Conservation (phyloP, 2,797 vertebrate species). For the Mareca strepera region DNA sequence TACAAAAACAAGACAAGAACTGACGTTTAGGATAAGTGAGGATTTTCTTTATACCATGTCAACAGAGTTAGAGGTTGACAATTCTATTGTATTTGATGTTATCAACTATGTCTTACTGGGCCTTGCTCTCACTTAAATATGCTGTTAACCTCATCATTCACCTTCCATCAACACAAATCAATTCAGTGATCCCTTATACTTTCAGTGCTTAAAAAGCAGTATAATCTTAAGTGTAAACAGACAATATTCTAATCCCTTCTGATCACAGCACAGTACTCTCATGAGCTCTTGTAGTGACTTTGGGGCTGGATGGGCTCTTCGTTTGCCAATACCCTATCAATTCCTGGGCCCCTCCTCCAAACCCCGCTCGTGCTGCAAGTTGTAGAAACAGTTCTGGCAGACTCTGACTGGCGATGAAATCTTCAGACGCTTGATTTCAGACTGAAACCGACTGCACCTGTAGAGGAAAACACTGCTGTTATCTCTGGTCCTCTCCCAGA, state of each 20-base stretch:
- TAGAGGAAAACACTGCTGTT: neutral
- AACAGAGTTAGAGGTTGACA: neutral
- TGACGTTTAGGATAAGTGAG: conserved; percentile 35
- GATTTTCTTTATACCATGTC: conserved; percentile 20
- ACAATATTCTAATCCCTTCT: conserved; percentile 31
- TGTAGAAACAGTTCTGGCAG: conserved; percentile 99
- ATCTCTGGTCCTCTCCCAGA: neutral
- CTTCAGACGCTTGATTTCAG: conserved; percentile 96
- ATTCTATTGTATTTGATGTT: neutral
- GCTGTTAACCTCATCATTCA: neutral
- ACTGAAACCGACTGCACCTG: conserved; percentile 98
- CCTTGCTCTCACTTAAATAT: neutral
- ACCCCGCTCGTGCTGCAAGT: conserved; percentile 93
- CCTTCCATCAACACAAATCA: conserved; percentile 4
- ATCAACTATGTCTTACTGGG: neutral
- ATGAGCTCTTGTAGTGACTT: neutral
- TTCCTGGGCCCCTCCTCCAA: conserved; percentile 88
- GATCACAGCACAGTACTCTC: neutral
- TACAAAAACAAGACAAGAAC: conserved; percentile 79
- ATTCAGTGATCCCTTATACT: conserved; percentile 76
- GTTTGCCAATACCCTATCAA: conserved; percentile 63
- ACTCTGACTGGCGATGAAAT: conserved; percentile 97
- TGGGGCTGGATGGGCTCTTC: neutral
- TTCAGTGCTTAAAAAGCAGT: conserved; percentile 75
- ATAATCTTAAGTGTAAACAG: conserved; percentile 74